A percentile compares a stretch with the other conserved stretches of the same genome.
These are phyloP conservation scores for Zaprionus lineosus DNA, from an alignment of 2,888 invertebrate species.

Conservation along the genomic window DNA sequence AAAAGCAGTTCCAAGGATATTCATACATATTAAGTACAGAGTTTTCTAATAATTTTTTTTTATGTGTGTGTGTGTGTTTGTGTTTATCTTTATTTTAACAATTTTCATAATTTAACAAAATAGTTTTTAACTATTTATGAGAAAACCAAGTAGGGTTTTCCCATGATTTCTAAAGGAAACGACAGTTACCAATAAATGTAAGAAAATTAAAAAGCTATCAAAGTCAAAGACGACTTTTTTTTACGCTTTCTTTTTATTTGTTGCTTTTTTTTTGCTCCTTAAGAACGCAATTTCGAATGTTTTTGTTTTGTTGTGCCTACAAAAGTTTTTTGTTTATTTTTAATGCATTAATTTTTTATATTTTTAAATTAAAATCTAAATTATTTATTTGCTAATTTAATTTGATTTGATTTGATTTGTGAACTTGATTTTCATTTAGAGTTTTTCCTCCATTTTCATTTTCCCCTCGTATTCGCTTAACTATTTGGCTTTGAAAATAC, in stretches of 20 bases:
- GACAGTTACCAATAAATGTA: too few species aligned
- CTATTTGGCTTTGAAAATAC: slow-evolving; percentile 80
- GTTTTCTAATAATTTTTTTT: too few species aligned
- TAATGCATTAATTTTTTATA: slow-evolving; percentile 18
- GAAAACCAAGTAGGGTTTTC: too few species aligned
- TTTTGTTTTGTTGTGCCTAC: slow-evolving; percentile 55
- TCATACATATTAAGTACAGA: slow-evolving; percentile 65
- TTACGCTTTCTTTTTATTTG: background rate
- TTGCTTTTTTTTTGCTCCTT: slow-evolving; percentile 26
- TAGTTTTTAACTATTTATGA: slow-evolving; percentile 59
- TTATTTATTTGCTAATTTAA: slow-evolving; percentile 44
- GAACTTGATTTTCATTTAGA: slow-evolving; percentile 24
- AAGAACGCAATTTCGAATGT: slow-evolving; percentile 70
- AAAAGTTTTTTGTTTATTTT: slow-evolving; percentile 21
- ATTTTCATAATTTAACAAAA: slow-evolving; percentile 29
- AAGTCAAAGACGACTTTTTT: background rate
- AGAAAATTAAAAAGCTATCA: too few species aligned
- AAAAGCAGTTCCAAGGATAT: slow-evolving; percentile 9
- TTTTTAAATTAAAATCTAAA: slow-evolving; percentile 30
- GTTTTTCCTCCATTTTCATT: slow-evolving; percentile 20
- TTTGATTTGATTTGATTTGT: slow-evolving; percentile 32
- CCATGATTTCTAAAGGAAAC: too few species aligned
- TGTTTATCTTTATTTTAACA: slow-evolving; percentile 42
- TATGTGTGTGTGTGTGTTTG: too few species aligned
- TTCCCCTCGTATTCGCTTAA: slow-evolving; percentile 58